A percentile compares a stretch with the other conserved stretches of the same genome.
These are phyloP conservation scores for Hippocampus mohnikei DNA, from an alignment of 2,113 vertebrate genomes.

Conservation along the genomic window DNA sequence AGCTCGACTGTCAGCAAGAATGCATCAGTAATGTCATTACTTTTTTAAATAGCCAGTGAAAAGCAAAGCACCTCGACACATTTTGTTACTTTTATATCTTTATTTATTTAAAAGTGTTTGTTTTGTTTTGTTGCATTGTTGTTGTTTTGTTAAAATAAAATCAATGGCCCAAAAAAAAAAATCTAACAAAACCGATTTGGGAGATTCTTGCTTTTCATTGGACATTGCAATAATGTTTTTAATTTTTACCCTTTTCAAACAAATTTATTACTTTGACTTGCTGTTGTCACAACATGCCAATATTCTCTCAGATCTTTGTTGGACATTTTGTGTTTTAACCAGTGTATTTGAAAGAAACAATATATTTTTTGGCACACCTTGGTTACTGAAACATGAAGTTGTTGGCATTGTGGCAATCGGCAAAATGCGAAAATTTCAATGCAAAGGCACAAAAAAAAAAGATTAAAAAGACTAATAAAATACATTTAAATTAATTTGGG, in stretches of 20 bases:
- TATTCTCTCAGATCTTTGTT: background rate
- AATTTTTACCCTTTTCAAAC: background rate
- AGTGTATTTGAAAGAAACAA: no score
- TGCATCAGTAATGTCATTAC: slow-evolving; percentile 16
- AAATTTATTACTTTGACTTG: background rate
- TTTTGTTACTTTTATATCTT: background rate
- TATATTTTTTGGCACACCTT: no score
- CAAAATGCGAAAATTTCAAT: background rate
- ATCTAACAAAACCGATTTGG: background rate
- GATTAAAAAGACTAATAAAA: background rate
- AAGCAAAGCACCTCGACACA: background rate
- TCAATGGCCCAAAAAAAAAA: background rate
- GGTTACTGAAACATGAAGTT: background rate
- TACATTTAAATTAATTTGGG: background rate
- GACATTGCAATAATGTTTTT: background rate
- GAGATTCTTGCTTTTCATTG: background rate
- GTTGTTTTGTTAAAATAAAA: background rate
- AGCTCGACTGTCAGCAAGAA: background rate
- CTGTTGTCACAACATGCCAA: background rate
- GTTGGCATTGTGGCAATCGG: background rate
- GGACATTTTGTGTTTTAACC: no score
- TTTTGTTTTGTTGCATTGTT: background rate
- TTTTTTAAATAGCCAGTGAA: background rate
- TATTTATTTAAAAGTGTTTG: background rate
- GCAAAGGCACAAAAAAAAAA: background rate